Evolutionary conservation across 2,113 vertebrate species (phyloP), one percentile per base, ranked within the genome.

Genomic region (Elaphurus davidianus): DNA sequence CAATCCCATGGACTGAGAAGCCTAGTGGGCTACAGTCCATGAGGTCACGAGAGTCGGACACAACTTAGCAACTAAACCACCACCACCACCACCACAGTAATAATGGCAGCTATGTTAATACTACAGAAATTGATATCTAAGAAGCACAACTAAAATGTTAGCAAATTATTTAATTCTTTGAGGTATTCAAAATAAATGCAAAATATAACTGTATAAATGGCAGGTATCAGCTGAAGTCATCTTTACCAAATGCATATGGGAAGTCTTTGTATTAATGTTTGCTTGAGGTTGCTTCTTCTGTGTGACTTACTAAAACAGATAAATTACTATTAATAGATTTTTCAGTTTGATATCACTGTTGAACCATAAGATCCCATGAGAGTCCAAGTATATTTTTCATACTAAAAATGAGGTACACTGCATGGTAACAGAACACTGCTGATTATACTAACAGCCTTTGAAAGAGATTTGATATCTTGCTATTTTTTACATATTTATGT

Each of bases 401-500:
- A 96, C 23, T 54, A 84, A 97, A 94, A 91, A 79, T 78, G 8
- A 97, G n/a, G 23, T 74, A 47, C 28, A 82, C 25, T 91, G 28
- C 21, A 86, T 78, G 47, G 64, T 94, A 97, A 97, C 3, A 94
- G 55, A 81, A 52, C 64, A 96, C 96, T 98, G 93, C 27, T 33
- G 91, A 97, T 79, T 87, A 43, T 45, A 85, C 91, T 95, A 96
- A 98, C 13, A 30, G 86, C 30, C 87, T 97, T 96, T 85, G 86
- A 96, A 98, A 97, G 94, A 79, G 28, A 89, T 50, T 83, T 83
- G 0, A 9, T 60, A 11, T 27, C 50, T 95, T 97, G 40, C 52
- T 82, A 94, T 71, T 97, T 98, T 96, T 97, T 43, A 87, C 71
- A 84, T 94, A 85, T 30, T 94, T 96, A 81, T 88, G 25, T 83